These are phyloP conservation scores for Ondatra zibethicus DNA, from an alignment of 2,113 vertebrate genomes.

Conservation along the genomic window DNA sequence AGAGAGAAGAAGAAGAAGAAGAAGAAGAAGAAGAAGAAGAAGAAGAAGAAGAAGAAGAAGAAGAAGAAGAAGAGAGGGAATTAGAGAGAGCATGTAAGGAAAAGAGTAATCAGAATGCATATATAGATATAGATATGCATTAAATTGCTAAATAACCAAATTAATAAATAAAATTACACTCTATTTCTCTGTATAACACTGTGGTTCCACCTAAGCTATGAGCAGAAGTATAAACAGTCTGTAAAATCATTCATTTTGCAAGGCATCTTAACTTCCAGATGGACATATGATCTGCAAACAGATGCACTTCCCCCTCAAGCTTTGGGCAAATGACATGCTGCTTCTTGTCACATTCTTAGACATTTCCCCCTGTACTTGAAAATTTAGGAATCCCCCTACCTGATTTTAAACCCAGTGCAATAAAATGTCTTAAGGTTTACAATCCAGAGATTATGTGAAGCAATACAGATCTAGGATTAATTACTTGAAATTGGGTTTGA, in stretches of 20 bases:
- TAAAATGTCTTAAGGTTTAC: neutral
- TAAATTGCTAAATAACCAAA: neutral
- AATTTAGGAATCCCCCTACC: neutral
- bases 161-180: neutral
- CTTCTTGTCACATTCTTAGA: neutral
- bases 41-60: no score
- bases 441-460: neutral
- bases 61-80: neutral
- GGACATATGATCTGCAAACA: slow-evolving; percentile 14
- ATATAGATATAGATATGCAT: no score
- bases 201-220: neutral
- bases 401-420: neutral
- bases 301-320: neutral
- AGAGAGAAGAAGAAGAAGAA: neutral
- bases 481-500: neutral
- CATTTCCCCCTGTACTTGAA: neutral
- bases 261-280: neutral
- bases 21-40: no score
- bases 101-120: no score
- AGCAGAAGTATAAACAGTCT: neutral
- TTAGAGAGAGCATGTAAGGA: no score
- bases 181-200: neutral
- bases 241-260: neutral
- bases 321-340: neutral
- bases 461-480: neutral